Percentiles rank a stretch among this genome's conserved stretches.
Conservation (phyloP, 2,113 vertebrate genomes). For the Pelmatolapia mariae region DNA sequence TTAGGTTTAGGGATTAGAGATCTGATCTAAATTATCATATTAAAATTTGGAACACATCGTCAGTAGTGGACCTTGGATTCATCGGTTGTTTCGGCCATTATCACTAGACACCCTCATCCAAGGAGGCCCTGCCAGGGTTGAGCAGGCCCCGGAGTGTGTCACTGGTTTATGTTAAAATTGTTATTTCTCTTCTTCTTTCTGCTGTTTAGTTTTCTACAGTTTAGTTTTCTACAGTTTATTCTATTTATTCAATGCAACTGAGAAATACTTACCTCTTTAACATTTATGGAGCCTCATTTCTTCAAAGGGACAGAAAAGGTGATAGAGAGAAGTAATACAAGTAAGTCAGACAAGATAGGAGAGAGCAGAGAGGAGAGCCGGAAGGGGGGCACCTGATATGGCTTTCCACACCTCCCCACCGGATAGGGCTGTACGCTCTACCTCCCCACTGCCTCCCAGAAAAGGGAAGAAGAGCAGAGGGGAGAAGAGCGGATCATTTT, state of each 20-base stretch:
- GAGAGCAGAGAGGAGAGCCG: background rate
- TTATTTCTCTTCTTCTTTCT: too few species aligned
- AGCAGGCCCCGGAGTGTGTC: too few species aligned
- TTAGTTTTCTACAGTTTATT: background rate
- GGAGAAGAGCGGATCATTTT: background rate
- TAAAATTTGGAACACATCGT: too few species aligned
- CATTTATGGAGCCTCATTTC: background rate
- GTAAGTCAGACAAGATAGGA: background rate
- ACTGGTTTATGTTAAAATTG: too few species aligned
- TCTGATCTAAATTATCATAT: too few species aligned
- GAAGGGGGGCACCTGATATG: background rate
- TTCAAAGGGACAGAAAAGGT: background rate
- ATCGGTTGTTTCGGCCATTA: too few species aligned
- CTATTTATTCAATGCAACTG: background rate
- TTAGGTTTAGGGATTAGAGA: too few species aligned
- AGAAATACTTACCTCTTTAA: background rate
- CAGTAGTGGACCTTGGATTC: too few species aligned
- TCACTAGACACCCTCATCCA: too few species aligned
- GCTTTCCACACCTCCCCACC: background rate
- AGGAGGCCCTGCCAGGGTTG: too few species aligned
- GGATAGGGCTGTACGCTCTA: accelerated
- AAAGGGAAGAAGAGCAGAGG: background rate
- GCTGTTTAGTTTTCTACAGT: too few species aligned
- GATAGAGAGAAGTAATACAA: background rate
- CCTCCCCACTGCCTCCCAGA: background rate